phyloP scores from a whole-genome alignment of 2,888 invertebrate species.

The Coleophora deauratella region DNA sequence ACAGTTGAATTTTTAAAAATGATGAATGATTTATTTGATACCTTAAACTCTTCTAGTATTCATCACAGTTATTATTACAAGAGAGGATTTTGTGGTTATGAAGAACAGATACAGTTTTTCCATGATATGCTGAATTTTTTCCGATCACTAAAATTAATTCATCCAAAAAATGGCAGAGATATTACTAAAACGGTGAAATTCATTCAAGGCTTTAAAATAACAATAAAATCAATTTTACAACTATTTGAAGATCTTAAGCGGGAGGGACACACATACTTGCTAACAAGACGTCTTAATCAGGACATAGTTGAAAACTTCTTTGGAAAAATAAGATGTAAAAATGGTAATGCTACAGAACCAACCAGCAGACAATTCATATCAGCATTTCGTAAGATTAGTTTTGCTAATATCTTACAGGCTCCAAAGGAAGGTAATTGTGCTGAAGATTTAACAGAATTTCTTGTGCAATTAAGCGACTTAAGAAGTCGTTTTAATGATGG shows the following conservation, averaged over 20 bases:
- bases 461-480: no score
- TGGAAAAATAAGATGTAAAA: conserved; percentile 3
- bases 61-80: no score
- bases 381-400: conserved; percentile 5
- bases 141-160: conserved; percentile 8
- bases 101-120: conserved; percentile 14
- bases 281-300: conserved; percentile 8
- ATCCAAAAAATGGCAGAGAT: conserved; percentile 3
- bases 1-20: no score
- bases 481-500: no score
- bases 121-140: conserved; percentile 13
- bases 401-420: conserved; percentile 1
- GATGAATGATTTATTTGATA: no score
- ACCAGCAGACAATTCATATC: no score
- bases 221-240: conserved; percentile 4
- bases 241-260: conserved; percentile 7
- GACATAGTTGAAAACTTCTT: conserved; percentile 7
- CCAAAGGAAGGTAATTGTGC: neutral
- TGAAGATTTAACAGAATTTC: no score
- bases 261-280: conserved; percentile 6
- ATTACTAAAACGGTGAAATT: conserved; percentile 3
- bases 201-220: conserved; percentile 8
- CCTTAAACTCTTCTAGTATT: no score
- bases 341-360: conserved; percentile 3
- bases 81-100: no score